These are phyloP conservation scores for Ormyrus rosae DNA, from an alignment of 2,888 invertebrate species.

Conservation along the genomic window DNA sequence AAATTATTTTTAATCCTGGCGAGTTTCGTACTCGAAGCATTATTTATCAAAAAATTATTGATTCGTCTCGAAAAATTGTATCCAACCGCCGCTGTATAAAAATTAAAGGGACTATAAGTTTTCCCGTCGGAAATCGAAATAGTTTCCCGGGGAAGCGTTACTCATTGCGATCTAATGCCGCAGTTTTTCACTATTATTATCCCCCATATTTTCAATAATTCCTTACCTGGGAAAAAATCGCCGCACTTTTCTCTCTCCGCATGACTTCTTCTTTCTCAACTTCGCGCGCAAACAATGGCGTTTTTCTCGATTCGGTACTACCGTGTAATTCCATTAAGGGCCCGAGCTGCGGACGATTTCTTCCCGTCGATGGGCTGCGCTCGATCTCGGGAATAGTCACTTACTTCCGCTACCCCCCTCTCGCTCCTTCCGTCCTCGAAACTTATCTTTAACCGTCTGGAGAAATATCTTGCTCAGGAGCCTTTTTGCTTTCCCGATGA, in stretches of 20 bases:
- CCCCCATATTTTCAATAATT: slow-evolving; percentile 17
- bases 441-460: slow-evolving; percentile 29
- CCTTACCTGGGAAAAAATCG: slow-evolving; percentile 19
- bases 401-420: slow-evolving; percentile 28
- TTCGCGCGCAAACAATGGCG: slow-evolving; percentile 47
- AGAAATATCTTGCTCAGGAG: slow-evolving; percentile 41
- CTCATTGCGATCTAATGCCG: neutral
- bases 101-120: too few species aligned
- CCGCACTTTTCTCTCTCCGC: slow-evolving; percentile 33
- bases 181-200: slow-evolving; percentile 23
- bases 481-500: neutral
- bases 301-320: slow-evolving; percentile 45
- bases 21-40: too few species aligned
- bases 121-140: too few species aligned
- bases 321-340: slow-evolving; percentile 61
- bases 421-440: slow-evolving; percentile 1
- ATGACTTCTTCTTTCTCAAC: slow-evolving; percentile 12
- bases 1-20: too few species aligned
- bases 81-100: too few species aligned
- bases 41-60: too few species aligned
- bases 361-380: slow-evolving; percentile 54
- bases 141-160: neutral
- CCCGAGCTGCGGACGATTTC: slow-evolving; percentile 46
- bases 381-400: slow-evolving; percentile 45
- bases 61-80: too few species aligned